phyloP scores from a whole-genome alignment of 2,797 vertebrate species.

The Limnodromus scolopaceus region DNA sequence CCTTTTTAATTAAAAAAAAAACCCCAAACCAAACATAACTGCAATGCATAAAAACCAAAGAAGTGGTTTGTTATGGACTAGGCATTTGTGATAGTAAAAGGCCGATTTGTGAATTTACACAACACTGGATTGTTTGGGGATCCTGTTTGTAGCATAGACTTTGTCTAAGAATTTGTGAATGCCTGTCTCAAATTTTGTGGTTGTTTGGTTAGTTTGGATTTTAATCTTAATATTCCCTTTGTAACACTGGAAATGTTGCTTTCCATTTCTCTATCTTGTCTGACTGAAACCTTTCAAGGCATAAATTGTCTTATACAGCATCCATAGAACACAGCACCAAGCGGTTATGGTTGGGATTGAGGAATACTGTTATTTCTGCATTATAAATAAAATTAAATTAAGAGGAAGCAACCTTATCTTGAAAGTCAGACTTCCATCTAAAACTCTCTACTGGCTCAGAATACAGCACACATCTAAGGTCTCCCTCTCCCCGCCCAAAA shows the following conservation, averaged over 20 bases:
- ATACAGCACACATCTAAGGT: rapidly evolving
- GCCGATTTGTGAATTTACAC: not conserved
- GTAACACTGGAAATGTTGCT: not conserved
- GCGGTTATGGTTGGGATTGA: not conserved
- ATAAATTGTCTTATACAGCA: not conserved
- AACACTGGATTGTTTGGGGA: not conserved
- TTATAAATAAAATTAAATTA: not conserved
- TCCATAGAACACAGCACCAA: not conserved
- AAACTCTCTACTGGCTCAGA: not conserved
- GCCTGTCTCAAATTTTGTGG: not conserved
- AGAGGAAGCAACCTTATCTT: not conserved
- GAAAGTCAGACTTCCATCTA: not conserved
- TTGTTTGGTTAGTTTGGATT: not conserved
- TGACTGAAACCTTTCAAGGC: not conserved
- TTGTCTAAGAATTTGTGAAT: not conserved
- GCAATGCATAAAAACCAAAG: not conserved
- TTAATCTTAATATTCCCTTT: not conserved
- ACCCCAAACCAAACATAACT: not conserved
- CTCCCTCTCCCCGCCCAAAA: not conserved
- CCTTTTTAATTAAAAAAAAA: not conserved
- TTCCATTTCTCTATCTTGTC: not conserved
- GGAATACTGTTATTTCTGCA: not conserved
- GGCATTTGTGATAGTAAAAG: not conserved
- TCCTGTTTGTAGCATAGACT: not conserved
- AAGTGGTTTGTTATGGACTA: not conserved